phyloP scores from a whole-genome alignment of 1,140 invertebrate species.

The Sycobia sp. region DNA sequence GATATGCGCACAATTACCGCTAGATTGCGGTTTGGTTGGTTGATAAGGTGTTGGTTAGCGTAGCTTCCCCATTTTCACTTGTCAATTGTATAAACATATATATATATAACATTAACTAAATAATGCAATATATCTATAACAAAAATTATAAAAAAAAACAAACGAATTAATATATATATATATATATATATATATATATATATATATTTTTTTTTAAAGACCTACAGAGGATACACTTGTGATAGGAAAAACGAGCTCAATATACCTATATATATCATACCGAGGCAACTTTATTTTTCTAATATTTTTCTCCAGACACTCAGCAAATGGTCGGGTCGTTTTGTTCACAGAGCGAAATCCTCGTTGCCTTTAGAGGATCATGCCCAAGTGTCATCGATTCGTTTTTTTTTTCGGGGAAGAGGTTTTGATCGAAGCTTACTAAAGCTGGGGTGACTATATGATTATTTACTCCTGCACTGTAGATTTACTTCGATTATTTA shows the following conservation, averaged over 20 bases:
- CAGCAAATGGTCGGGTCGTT: slow-evolving; percentile 27
- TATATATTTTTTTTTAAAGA: no score
- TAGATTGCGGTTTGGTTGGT: slow-evolving; percentile 41
- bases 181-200: no score
- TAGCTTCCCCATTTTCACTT: slow-evolving; percentile 17
- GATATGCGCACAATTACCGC: slow-evolving; percentile 26
- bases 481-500: no score
- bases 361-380: slow-evolving; percentile 11
- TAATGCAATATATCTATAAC: no score
- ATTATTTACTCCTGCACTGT: no score
- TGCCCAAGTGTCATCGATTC: no score
- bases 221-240: not conserved
- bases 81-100: no score
- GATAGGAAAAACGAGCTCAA: slow-evolving; percentile 2
- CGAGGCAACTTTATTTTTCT: slow-evolving; percentile 25
- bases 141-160: not conserved
- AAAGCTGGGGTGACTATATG: no score
- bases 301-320: slow-evolving; percentile 15
- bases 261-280: not conserved
- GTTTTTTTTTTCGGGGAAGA: not conserved
- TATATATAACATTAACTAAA: no score
- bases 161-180: slow-evolving; percentile 17
- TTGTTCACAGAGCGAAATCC: slow-evolving; percentile 14
- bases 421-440: no score
- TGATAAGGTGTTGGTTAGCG: slow-evolving; percentile 49